phyloP scores from a whole-genome alignment of 2,888 invertebrate genomes.

The Eristalinus sepulchralis region DNA sequence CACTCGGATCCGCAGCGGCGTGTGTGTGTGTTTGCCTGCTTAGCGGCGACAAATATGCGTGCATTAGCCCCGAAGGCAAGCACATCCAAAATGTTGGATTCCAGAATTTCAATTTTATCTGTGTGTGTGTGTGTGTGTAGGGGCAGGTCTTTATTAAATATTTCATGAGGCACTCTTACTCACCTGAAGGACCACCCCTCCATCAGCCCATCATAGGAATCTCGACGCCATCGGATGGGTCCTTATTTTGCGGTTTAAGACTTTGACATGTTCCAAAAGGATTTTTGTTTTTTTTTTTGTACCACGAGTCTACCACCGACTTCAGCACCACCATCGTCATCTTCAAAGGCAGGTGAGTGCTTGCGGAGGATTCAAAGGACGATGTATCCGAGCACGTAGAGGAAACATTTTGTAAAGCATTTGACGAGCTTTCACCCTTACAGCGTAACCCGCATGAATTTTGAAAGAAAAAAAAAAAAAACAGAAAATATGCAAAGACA shows the following conservation, averaged over 20 bases:
- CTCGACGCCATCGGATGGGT: background rate
- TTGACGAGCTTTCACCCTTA: background rate
- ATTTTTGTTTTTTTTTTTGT: background rate
- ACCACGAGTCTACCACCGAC: no score
- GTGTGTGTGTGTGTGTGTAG: background rate
- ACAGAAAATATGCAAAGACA: background rate
- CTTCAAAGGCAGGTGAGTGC: background rate
- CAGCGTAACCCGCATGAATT: background rate
- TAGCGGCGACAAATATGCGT: background rate
- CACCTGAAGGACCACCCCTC: background rate
- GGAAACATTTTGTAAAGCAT: background rate
- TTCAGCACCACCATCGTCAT: background rate
- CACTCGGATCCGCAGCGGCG: background rate
- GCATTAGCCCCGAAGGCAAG: background rate
- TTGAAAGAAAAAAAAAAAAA: background rate
- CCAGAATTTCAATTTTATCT: constrained; percentile 27
- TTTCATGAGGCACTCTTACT: constrained; percentile 15
- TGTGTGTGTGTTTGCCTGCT: background rate
- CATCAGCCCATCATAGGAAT: constrained; percentile 3
- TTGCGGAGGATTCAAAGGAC: background rate
- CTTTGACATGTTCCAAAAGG: constrained; percentile 5
- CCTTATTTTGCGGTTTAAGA: background rate
- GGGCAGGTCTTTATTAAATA: constrained; percentile 22
- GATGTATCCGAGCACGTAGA: constrained; percentile 11
- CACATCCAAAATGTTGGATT: background rate